phyloP scores from a whole-genome alignment of 2,113 vertebrate species.

The Vulpes lagopus region DNA sequence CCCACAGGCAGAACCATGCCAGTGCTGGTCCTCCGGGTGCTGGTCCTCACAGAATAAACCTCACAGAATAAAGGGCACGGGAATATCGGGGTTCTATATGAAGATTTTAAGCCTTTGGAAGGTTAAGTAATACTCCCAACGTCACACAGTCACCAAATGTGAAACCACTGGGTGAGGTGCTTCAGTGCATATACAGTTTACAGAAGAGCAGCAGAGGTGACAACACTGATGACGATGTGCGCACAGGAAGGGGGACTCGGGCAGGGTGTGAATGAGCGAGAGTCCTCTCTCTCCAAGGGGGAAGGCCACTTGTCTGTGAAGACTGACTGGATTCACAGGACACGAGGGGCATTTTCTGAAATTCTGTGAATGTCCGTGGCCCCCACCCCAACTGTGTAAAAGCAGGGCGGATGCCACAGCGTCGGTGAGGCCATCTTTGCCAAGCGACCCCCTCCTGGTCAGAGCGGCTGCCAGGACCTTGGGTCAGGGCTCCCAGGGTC shows the following conservation, averaged over 20 bases:
- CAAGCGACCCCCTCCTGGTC: not conserved
- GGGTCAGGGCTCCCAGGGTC: not conserved
- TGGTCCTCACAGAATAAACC: not conserved
- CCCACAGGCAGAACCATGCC: rapidly evolving
- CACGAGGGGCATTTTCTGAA: not conserved
- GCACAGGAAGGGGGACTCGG: not conserved
- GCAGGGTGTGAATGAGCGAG: not conserved
- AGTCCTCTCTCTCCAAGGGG: not conserved
- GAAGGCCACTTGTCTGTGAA: not conserved
- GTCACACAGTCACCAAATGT: not conserved
- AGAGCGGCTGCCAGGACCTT: too few species aligned
- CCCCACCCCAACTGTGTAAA: not conserved
- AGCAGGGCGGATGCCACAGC: not conserved
- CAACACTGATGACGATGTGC: rapidly evolving
- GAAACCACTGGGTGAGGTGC: not conserved
- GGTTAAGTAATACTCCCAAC: not conserved
- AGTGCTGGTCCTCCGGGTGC: not conserved
- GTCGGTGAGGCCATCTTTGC: not conserved
- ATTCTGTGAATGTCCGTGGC: too few species aligned
- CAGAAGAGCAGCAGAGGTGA: not conserved
- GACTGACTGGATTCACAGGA: not conserved
- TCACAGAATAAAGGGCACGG: too few species aligned
- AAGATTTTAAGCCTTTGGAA: not conserved
- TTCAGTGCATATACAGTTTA: not conserved
- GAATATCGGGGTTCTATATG: not conserved